Evolutionary conservation across 2,797 vertebrate genomes (phyloP).

Genomic region (Molossus molossus): DNA sequence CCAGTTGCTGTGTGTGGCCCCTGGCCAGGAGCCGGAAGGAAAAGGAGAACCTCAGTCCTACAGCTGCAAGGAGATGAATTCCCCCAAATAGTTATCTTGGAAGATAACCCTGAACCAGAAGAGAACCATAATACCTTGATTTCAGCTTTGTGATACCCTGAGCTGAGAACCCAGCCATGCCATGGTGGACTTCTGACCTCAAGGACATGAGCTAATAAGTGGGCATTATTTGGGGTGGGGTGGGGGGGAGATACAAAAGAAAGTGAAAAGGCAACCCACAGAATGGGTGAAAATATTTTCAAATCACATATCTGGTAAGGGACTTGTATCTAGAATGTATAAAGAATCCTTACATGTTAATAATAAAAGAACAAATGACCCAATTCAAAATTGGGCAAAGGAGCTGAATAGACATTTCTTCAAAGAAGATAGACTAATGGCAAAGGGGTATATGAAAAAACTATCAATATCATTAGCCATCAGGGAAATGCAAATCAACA

Average conservation of each 20-base stretch:
- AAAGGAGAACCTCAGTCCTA: not conserved
- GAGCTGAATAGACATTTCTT: not conserved
- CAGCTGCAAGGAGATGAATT: not conserved
- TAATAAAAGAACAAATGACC: not conserved
- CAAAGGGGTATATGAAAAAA: not conserved
- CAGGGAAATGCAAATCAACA: not conserved
- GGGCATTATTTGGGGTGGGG: not conserved
- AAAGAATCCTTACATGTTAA: constrained; percentile 3
- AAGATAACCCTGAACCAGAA: not conserved
- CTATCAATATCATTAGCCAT: not conserved
- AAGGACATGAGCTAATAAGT: not conserved
- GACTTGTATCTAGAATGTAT: not conserved
- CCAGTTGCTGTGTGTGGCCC: not conserved
- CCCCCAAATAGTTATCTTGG: not conserved
- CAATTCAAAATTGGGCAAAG: not conserved
- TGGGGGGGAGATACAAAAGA: not conserved
- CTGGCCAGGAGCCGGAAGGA: not conserved
- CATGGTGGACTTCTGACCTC: not conserved
- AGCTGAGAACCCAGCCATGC: not conserved
- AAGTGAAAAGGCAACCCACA: not conserved
- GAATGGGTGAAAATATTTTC: constrained; percentile 26
- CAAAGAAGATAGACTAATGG: not conserved
- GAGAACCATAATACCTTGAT: not conserved
- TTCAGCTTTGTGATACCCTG: not conserved
- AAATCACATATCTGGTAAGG: not conserved